Evolutionary conservation across 2,888 invertebrate genomes (phyloP).

Genomic region (Ceratothoa steindachneri): DNA sequence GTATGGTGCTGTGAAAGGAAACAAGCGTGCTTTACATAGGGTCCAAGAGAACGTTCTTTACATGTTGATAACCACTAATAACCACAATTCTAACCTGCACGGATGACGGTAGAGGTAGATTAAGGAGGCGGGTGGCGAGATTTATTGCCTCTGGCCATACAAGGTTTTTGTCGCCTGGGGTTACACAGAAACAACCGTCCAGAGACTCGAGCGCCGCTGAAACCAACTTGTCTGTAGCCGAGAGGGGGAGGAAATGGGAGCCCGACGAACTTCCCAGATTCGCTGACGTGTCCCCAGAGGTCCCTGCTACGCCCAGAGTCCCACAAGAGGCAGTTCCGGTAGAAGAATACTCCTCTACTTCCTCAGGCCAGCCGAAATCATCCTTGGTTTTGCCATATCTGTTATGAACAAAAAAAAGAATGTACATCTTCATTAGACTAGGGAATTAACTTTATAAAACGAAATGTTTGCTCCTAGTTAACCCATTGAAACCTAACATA

Average conservation of each 20-base stretch:
- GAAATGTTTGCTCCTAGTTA: too few species aligned
- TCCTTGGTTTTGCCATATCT: slow-evolving; percentile 93
- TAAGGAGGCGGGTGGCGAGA: slow-evolving; percentile 54
- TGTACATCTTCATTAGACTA: too few species aligned
- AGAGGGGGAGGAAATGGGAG: slow-evolving; percentile 55
- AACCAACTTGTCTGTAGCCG: slow-evolving; percentile 63
- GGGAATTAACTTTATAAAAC: too few species aligned
- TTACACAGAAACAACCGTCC: slow-evolving; percentile 66
- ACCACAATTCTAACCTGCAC: slow-evolving; percentile 50
- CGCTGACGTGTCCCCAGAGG: slow-evolving; percentile 16
- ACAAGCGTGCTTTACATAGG: too few species aligned
- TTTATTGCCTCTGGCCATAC: slow-evolving; percentile 42
- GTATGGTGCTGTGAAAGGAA: slow-evolving; percentile 67
- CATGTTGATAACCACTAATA: too few species aligned
- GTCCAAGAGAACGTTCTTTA: too few species aligned
- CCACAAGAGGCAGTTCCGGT: slow-evolving; percentile 31
- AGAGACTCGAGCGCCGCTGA: slow-evolving; percentile 68
- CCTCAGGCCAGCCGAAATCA: slow-evolving; percentile 94
- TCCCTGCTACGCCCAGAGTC: background rate
- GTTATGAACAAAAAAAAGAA: too few species aligned
- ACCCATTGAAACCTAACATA: too few species aligned
- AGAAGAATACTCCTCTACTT: slow-evolving; percentile 67
- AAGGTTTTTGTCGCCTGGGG: slow-evolving; percentile 49
- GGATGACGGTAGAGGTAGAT: slow-evolving; percentile 50
- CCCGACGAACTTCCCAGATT: slow-evolving; percentile 44